phyloP scores from a whole-genome alignment of 2,888 invertebrate species.

The Cephus runcator region DNA sequence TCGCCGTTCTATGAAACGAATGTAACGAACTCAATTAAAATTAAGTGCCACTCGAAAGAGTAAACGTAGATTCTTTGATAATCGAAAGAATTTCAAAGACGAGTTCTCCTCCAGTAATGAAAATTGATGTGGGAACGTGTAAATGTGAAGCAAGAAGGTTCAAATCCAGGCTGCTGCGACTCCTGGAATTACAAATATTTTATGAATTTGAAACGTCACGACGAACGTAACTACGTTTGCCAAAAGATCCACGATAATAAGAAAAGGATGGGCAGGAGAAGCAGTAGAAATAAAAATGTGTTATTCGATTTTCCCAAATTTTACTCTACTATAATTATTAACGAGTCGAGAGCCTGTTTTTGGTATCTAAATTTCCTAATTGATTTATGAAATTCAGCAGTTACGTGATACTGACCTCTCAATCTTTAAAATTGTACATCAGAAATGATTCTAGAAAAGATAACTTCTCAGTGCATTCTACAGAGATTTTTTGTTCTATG shows the following conservation, averaged over 20 bases:
- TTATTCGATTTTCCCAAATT: background rate
- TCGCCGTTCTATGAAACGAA: conserved; percentile 27
- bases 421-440: no score
- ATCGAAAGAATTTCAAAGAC: background rate
- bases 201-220: background rate
- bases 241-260: background rate
- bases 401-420: no score
- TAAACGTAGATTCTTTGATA: conserved; percentile 6
- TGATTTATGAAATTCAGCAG: no score
- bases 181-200: background rate
- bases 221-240: background rate
- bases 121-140: background rate
- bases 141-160: background rate
- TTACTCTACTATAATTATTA: background rate
- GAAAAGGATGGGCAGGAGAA: background rate
- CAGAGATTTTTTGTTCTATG: background rate
- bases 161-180: background rate
- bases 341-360: background rate
- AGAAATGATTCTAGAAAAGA: no score
- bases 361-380: no score
- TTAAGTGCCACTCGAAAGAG: conserved; percentile 28
- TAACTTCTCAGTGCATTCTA: background rate
- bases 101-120: background rate
- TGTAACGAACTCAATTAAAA: conserved; percentile 41
- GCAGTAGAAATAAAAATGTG: background rate